A percentile compares a stretch with the other conserved stretches of the same genome.
Evolutionary conservation across 2,888 invertebrate genomes (phyloP).

Genomic region (Yponomeuta evonymella): DNA sequence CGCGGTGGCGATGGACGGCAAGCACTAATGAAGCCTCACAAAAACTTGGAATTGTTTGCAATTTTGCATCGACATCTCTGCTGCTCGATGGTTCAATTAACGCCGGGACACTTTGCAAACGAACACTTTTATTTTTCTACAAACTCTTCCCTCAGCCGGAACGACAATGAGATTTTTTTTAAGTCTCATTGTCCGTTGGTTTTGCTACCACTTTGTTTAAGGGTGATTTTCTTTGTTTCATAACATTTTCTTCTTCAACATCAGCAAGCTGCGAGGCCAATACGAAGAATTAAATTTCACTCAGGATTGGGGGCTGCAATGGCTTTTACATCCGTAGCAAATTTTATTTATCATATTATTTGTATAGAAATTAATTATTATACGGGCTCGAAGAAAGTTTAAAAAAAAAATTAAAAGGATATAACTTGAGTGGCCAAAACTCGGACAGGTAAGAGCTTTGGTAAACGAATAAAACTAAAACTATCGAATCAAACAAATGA

Average conservation of each 20-base stretch:
- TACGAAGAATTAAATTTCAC: too few relatives aligned
- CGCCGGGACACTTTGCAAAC: constrained; percentile 35
- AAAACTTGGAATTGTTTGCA: constrained; percentile 51
- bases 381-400: not conserved
- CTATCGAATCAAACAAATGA: not conserved
- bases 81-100: constrained; percentile 48
- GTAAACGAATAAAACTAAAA: not conserved
- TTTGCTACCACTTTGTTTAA: constrained; percentile 8
- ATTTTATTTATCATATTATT: not conserved
- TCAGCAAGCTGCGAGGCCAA: too few relatives aligned
- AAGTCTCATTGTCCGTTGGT: not conserved
- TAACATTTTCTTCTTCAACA: too few relatives aligned
- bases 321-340: not conserved
- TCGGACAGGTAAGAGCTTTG: not conserved
- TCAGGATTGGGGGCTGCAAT: not conserved
- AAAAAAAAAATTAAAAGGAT: not conserved
- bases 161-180: constrained; percentile 5
- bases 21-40: constrained; percentile 47
- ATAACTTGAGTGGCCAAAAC: not conserved
- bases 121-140: constrained; percentile 12
- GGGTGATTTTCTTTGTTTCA: not conserved
- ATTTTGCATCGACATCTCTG: constrained; percentile 36
- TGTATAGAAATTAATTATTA: too few relatives aligned
- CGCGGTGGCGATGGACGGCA: not conserved
- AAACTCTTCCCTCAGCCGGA: constrained; percentile 10